phyloP scores from a whole-genome alignment of 2,113 vertebrate species.

The Cariama cristata region DNA sequence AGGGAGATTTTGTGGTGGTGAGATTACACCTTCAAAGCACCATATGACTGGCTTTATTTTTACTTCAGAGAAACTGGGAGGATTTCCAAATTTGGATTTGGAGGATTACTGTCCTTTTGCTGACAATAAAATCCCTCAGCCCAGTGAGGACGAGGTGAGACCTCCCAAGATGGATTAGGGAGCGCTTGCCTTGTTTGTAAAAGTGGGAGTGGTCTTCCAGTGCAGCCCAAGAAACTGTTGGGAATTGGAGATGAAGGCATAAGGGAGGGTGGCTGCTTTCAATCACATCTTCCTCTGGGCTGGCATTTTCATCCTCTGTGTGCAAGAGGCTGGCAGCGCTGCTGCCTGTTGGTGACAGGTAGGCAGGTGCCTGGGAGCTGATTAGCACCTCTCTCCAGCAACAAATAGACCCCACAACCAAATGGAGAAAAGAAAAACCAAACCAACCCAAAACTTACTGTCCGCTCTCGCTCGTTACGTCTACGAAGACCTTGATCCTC shows the following conservation, averaged over 20 bases:
- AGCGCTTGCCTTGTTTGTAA: neutral
- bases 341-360: neutral
- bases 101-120: conserved; percentile 71
- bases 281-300: neutral
- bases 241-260: neutral
- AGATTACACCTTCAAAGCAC: conserved; percentile 69
- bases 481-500: conserved; percentile 86
- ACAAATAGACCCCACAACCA: neutral
- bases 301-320: neutral
- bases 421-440: neutral
- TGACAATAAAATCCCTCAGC: conserved; percentile 44
- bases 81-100: conserved; percentile 75
- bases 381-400: neutral
- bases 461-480: conserved; percentile 83
- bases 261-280: neutral
- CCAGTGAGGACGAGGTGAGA: neutral
- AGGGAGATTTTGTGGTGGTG: neutral
- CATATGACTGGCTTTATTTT: conserved; percentile 71
- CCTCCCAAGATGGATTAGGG: conserved; percentile 74
- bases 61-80: conserved; percentile 72
- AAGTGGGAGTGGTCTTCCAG: neutral
- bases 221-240: neutral
- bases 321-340: neutral
- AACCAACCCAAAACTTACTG: conserved; percentile 77
- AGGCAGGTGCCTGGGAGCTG: neutral